Evolutionary conservation across 2,888 invertebrate species (phyloP).

Genomic region (Lithosia quadra): DNA sequence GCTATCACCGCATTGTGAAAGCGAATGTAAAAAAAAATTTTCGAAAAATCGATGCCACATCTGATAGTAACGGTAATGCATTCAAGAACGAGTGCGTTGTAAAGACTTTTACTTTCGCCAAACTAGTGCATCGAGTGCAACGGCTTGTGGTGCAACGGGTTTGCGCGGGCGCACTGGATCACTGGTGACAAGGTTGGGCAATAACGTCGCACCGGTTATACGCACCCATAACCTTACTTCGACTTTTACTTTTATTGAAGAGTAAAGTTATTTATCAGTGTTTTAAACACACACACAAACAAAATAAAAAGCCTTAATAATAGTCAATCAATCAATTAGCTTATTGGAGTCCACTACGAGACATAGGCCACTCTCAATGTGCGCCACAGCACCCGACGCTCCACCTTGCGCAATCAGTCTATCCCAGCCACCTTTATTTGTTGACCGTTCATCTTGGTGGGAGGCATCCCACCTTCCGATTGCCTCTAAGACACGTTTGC

Average conservation of each 20-base stretch:
- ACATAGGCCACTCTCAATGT: too few species aligned
- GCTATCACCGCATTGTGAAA: constrained; percentile 1
- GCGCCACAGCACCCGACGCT: too few species aligned
- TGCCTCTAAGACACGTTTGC: too few species aligned
- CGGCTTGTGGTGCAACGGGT: constrained; percentile 73
- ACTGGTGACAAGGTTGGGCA: constrained; percentile 85
- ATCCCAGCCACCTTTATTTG: too few species aligned
- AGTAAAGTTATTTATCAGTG: background rate
- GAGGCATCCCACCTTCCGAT: too few species aligned
- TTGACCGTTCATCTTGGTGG: too few species aligned
- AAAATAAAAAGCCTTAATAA: too few species aligned
- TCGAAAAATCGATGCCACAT: constrained; percentile 19
- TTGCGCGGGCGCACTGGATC: constrained; percentile 69
- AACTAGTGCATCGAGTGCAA: constrained; percentile 73
- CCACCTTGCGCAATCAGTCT: too few species aligned
- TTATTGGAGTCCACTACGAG: too few species aligned
- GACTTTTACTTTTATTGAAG: constrained; percentile 38
- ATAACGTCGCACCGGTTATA: constrained; percentile 67
- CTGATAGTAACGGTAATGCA: constrained; percentile 47
- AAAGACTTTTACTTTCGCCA: constrained; percentile 81
- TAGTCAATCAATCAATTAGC: too few species aligned
- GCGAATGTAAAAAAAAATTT: constrained; percentile 16
- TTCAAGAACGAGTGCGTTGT: constrained; percentile 56
- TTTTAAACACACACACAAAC: too few species aligned
- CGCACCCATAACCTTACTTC: constrained; percentile 56